Base-by-base conservation (phyloP, 1,140 invertebrate species). In the Drosophila melanogaster region DNA sequence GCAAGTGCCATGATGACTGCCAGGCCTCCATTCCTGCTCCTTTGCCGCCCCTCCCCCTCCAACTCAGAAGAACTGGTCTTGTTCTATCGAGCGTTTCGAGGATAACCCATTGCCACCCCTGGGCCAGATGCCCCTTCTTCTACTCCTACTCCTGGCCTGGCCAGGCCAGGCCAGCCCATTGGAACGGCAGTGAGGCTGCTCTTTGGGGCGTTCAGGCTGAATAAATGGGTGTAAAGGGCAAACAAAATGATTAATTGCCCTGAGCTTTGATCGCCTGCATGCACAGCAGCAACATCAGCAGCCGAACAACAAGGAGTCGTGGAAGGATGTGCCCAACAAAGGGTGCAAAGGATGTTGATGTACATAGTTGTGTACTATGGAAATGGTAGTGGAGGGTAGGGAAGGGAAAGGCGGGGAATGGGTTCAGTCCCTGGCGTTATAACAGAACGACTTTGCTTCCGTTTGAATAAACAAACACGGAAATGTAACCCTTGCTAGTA, bases 161-260 rank as follows among this genome's bases (percentile, higher is more conserved):
- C 30, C 6, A 14, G 26, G 14, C 30, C 6, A 14, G 8, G 12
- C n/a, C 43, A 11, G 12, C n/a, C 43, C 41, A 30, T 19, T 26
- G 46, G 47, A 51, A 49, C 56, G 51, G 33, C 56, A 78, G 57
- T 71, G 73, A 67, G 62, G 69, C 56, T 65, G 77, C 81, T 74
- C 78, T 71, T 75, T 89, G 84, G 85, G 84, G 85, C 77, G 84
- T 90, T 90, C 84, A 89, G 84, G 84, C 85, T 87, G 84, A 89
- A 89, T 89, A 89, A 89, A 89, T 89, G 84, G 83, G 84, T 84
- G 84, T 89, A 89, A 91, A 91, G 80, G 84, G 85, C 81, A 91
- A 89, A 87, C 81, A 91, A 91, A 91, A 91, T 91, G 90, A 91
- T 91, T 91, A 91, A 91, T 91, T 91, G 86, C 85, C 75, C 59